These are phyloP conservation scores for Acanthaster planci DNA, from an alignment of 35 echinoderm and acorn worm species.

Conservation along the genomic window DNA sequence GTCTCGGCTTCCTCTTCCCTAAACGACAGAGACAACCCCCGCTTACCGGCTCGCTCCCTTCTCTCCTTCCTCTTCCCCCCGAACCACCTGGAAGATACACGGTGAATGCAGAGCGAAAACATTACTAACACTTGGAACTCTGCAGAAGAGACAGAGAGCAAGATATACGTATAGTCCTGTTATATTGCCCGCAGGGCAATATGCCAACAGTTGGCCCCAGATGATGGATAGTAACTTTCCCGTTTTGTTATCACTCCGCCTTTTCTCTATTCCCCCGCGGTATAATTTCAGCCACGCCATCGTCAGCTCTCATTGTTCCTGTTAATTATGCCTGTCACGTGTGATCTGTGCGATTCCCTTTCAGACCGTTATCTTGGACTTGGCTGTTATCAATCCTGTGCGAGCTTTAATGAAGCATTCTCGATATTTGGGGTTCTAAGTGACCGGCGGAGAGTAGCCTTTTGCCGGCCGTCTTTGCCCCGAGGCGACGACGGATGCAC, in stretches of 20 bases:
- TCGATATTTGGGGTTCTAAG: slow-evolving; percentile 7
- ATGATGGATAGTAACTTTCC: slow-evolving; percentile 28
- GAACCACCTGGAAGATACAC: slow-evolving; percentile 27
- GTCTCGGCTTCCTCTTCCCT: slow-evolving; percentile 11
- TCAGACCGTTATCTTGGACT: not conserved
- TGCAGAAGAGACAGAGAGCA: too few relatives aligned
- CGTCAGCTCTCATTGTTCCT: slow-evolving; percentile 15
- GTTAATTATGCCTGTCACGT: slow-evolving; percentile 23
- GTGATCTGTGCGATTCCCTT: not conserved
- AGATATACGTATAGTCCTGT: not conserved
- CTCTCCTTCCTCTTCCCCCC: not conserved
- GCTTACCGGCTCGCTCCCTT: not conserved
- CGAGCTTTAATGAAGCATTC: slow-evolving; percentile 12
- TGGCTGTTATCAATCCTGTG: not conserved
- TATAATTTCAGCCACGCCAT: not conserved
- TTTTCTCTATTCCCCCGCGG: not conserved
- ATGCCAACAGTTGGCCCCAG: slow-evolving; percentile 23
- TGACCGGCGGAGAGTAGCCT: not conserved
- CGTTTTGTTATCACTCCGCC: slow-evolving; percentile 21
- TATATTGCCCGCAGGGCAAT: slow-evolving; percentile 14
- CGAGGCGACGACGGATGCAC: not conserved
- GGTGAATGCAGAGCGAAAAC: not conserved
- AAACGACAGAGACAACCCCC: slow-evolving; percentile 21
- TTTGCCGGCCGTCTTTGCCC: not conserved
- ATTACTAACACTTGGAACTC: too few relatives aligned